These are phyloP conservation scores for Aselliscus stoliczkanus DNA, from an alignment of 2,797 vertebrate species.

Conservation along the genomic window DNA sequence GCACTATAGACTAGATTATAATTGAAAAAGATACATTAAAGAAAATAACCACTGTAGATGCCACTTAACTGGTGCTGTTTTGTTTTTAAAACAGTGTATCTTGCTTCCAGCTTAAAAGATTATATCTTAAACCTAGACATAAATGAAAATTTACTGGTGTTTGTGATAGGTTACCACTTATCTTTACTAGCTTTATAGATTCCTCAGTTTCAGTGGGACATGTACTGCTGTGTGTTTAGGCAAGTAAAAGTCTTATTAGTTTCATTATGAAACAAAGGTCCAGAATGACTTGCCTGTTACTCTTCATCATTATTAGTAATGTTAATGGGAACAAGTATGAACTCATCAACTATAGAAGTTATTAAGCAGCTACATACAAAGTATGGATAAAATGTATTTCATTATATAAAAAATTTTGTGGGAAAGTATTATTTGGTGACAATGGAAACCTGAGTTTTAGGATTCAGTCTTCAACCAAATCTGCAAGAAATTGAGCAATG, in stretches of 20 bases:
- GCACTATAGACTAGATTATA: slow-evolving; percentile 41
- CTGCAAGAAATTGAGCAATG: slow-evolving; percentile 38
- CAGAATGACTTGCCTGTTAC: not conserved
- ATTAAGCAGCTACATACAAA: not conserved
- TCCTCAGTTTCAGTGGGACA: slow-evolving; percentile 49
- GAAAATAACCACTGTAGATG: slow-evolving; percentile 64
- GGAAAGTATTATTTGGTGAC: not conserved
- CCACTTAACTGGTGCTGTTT: slow-evolving; percentile 70
- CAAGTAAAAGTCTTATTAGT: slow-evolving; percentile 16
- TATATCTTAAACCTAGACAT: slow-evolving; percentile 59
- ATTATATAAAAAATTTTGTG: not conserved
- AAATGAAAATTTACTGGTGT: slow-evolving; percentile 61
- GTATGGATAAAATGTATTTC: not conserved
- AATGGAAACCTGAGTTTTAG: slow-evolving; percentile 30
- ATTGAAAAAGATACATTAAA: slow-evolving; percentile 67
- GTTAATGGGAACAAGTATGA: not conserved
- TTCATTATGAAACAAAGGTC: slow-evolving; percentile 26
- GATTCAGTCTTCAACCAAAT: slow-evolving; percentile 19
- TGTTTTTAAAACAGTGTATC: slow-evolving; percentile 75
- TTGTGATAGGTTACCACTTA: slow-evolving; percentile 59
- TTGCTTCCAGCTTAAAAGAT: slow-evolving; percentile 76
- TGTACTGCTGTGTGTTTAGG: slow-evolving; percentile 35
- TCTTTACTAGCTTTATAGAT: slow-evolving; percentile 24
- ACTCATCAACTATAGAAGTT: slow-evolving; percentile 7
- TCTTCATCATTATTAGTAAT: not conserved